Conservation (phyloP, 2,888 invertebrate species). For the Perizoma affinitatum region DNA sequence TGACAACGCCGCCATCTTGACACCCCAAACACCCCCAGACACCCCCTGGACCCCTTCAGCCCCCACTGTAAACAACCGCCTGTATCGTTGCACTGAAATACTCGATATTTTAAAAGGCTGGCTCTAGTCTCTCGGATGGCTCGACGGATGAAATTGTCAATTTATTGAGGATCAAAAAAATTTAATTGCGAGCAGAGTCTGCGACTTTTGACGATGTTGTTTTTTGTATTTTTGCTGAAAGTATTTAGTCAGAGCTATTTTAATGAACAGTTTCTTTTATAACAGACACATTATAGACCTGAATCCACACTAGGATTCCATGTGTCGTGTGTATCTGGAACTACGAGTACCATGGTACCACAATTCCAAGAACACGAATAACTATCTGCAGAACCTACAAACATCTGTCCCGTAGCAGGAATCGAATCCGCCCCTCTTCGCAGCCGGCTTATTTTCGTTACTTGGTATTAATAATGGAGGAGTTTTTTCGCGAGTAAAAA, state of each 20-base stretch:
- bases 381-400: too few species aligned
- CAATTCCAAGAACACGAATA: too few species aligned
- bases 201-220: constrained; percentile 42
- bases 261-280: too few species aligned
- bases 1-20: constrained; percentile 81
- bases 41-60: constrained; percentile 44
- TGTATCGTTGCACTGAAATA: constrained; percentile 83
- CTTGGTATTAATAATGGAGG: too few species aligned
- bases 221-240: constrained; percentile 36
- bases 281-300: too few species aligned
- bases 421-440: too few species aligned
- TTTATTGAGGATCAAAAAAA: constrained; percentile 64
- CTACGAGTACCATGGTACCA: too few species aligned
- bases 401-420: too few species aligned
- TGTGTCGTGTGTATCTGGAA: too few species aligned
- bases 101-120: constrained; percentile 80
- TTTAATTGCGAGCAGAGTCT: constrained; percentile 49
- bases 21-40: constrained; percentile 51
- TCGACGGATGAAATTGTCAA: constrained; percentile 64
- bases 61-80: constrained; percentile 78
- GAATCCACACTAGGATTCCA: too few species aligned
- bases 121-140: constrained; percentile 60
- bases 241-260: constrained; percentile 1
- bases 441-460: too few species aligned
- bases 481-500: too few species aligned